Evolutionary conservation across 1,140 invertebrate genomes (phyloP), one percentile per base, ranked within the genome.

Genomic region (Andricus grossulariae): DNA sequence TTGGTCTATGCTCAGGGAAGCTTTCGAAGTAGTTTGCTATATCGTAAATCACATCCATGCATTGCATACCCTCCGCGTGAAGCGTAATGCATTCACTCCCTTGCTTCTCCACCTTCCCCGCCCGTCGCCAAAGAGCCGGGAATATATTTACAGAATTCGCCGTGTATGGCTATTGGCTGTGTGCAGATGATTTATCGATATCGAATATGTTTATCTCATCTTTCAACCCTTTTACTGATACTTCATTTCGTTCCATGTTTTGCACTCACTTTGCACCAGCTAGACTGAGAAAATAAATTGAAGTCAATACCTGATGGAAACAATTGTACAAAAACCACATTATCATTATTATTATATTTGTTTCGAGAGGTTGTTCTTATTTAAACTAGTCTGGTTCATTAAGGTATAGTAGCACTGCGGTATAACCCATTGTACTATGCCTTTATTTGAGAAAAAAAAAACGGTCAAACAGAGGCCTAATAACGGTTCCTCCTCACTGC

Each of bases 1-100:
- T 74, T 72, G 60, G 71, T 73, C 57, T 60, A n/a, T 79, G 66
- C 73, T 71, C 72, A 71, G 72, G 52, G 66, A 77, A 72, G 60
- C 71, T 74, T 78, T 81, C 75, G 74, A 75, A 83, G 78, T 80
- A 77, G 79, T 80, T 82, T 72, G 83, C 74, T 77, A 83, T 82
- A 78, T 84, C 80, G 84, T 85, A 85, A 86, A 86, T 85, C 83
- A 85, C 66, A 80, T 71, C 74, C 50, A 71, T 66, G 21, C 16
- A 77, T 71, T 66, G 21, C 16, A 77, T 71, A 79, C 55, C 77
- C 70, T 71, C 52, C 21, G 72, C 45, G 76, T 52, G 74, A 57
- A 72, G 73, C 50, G 80, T 80, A 83, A 82, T 82, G 83, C 82
- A 83, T 82, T 82, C 70, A 76, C 73, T 66, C 73, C 80, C 74